Base-by-base conservation (phyloP, 2,888 invertebrate species). In the Stegophylla sp. region DNA sequence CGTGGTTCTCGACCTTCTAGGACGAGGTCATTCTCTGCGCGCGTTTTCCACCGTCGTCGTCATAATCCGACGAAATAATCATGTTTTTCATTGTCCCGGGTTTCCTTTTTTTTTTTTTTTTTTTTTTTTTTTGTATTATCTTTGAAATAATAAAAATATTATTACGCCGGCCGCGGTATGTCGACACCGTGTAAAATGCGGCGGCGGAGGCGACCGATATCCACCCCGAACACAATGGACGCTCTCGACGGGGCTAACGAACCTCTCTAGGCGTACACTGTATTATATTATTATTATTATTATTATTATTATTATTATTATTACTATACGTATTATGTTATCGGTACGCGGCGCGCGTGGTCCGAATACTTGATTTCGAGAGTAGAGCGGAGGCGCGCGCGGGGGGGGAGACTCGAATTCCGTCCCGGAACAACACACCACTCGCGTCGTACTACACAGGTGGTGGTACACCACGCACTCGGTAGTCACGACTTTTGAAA, bases 171-270 rank as follows among this genome's bases (percentile, higher is more conserved):
- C n/a, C 48, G 63, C 23, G 34, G 48, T 64, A 51, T 51, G 74
- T 75, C 63, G 63, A 75, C 74, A 75, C 74, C 74, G 74, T 75
- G 28, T 45, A 72, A 20, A 53, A 75, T 51, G 34, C 51, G 59
- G 15, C 59, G 73, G 72, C 23, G 28, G 45, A 26, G 1, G 26
- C 43, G 13, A 20, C 66, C 20, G 20, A 28, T n/a, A 34, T 34
- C 74, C 34, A 63, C 74, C 74, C 74, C 51, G 20, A 51, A 75
- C 74, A 75, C 74, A 75, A 75, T 75, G 23, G 74, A 34, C 34
- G 28, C 26, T 10, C 28, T 3, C 28, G 23, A 17, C 34, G 63
- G 74, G 74, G 74, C 74, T 75, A 75, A 75, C 48, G 74, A 75
- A 75, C 74, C 51, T 53, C 34, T n/a, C n/a, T n/a, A n/a, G 28